Base-by-base conservation (phyloP, 2,113 vertebrate genomes). In the Penelope pileata region DNA sequence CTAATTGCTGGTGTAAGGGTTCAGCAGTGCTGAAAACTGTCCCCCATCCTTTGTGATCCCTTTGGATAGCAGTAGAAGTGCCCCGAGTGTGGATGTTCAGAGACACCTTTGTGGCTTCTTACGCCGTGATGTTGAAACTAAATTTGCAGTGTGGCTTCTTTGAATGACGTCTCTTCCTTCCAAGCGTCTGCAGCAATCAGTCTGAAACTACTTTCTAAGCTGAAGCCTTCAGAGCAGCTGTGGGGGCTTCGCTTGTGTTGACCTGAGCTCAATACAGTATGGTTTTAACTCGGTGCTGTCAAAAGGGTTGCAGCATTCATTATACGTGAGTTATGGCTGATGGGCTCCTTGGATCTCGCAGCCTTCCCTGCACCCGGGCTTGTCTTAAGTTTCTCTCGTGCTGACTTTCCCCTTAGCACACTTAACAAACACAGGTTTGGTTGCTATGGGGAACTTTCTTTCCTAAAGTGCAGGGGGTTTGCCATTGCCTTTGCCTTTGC, bases 91-190 rank as follows among this genome's bases (percentile, higher is more conserved):
- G 16, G 8, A 5, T 50, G 12, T 89, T 29, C 34, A 50, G 32
- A 54, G 72, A 4, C 34, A 29, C 32, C 62, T 74, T 56, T 2
- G 0, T 23, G 62, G 26, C 59, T 79, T 79, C 54, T 69, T 12
- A 0, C 69, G 75, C 64, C 12, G 1, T 0, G 1, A 27, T 22
- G n/a, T 22, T 0, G 0, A 70, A 56, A 40, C 29, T 32, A 19
- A 68, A 70, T 74, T 50, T 27, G 43, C 34, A 16, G 1, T 0
- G 2, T 90, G 72, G 9, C 30, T 83, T 54, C 80, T 91, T 26
- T 6, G 17, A 48, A 13, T n/a, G 36, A 23, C 16, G 2, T 27
- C 21, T 12, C 17, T 11, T 58, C 43, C 58, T 75, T 48, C 12
- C 23, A 27, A 82, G 47, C 2, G 4, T 14, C 56, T 85, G 12